Base-by-base conservation (phyloP, 2,797 vertebrate species). In the Falco novaeseelandiae region DNA sequence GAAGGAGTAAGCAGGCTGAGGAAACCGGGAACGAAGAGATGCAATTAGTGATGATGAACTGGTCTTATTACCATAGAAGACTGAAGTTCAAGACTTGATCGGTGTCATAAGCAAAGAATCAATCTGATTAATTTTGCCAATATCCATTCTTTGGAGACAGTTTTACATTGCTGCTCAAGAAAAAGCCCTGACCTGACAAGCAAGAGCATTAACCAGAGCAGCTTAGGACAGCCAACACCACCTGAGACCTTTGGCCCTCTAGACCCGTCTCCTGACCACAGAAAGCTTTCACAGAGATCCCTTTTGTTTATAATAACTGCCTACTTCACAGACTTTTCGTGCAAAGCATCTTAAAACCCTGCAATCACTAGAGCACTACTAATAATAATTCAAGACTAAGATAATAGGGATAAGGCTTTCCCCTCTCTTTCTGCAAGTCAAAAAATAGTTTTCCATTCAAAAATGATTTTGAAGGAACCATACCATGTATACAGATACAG, bases 51-150 rank as follows among this genome's bases (percentile, higher is more conserved):
- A 83, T 92, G 80, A 95, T 76, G 69, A 96, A 94, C 90, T 74
- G 76, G 82, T 86, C 82, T 91, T 94, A 95, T 89, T 94, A 93
- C 54, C 86, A 92, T 63, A 82, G 48, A 72, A 83, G 62, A 90
- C 84, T 71, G 55, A 92, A 91, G 89, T 94, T 96, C 92, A 93
- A 88, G 93, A 81, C 83, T 91, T 65, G 82, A 93, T 88, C 89
- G 76, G 89, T 94, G 51, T 81, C 62, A 10, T 91, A 92, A 95
- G 62, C 10, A 65, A 88, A 86, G 90, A 97, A 96, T 92, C 89
- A 89, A 92, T 94, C 69, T 86, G 57, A 94, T 94, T 95, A 93
- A 96, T 93, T 93, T 95, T 88, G 82, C 92, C 92, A 90, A 92
- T 92, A 90, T 59, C 66, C 72, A 76, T 66, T 94, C 79, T 85